Base-by-base conservation (phyloP, 2,797 vertebrate genomes). In the Meda fulgida region DNA sequence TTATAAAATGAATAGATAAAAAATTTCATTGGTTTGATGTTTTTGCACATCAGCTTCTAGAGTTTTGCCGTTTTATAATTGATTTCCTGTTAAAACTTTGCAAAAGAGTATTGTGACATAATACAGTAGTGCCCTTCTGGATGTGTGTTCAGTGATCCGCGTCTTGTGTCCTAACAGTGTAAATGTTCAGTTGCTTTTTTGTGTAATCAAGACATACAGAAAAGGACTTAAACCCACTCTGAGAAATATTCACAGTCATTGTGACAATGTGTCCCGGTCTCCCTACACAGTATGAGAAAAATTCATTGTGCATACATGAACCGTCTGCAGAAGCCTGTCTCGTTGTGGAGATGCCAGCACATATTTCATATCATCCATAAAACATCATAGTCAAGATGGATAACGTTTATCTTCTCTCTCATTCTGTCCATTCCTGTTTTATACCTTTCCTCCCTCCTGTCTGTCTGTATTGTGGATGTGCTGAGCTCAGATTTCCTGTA, bases 401-500 rank as follows among this genome's bases (percentile, higher is more conserved):
- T 89, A 84, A 87, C 93, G 91, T 93, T 93, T 92, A 92, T 94
- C 93, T 92, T 93, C 88, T 86, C 85, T 91, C 87, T 89, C 87
- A 85, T 91, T 92, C 90, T 92, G 89, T 87, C 87, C 89, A 78
- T 90, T 90, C 53, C 48, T 88, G 80, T 90, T 80, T 89, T 83
- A 69, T 67, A 72, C 67, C 89, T 88, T 85, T 84, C 51, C 34
- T 5, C n/a, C 83, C 55, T 76, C 40, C 81, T 46, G 78, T 90
- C 90, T 90, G 69, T 87, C 88, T 90, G 89, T 90, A 88, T 90
- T 90, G 91, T 92, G 90, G 89, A 93, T 93, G 84, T 94, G 93
- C 94, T 95, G 94, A 94, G 93, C 93, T 94, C 93, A 93, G 91
- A 90, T 93, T 95, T 95, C 92, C 92, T 89, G 91, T 89, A 29